Evolutionary conservation across 1,140 invertebrate species (phyloP), one percentile per base, ranked within the genome.

Genomic region (Drosophila ananassae): DNA sequence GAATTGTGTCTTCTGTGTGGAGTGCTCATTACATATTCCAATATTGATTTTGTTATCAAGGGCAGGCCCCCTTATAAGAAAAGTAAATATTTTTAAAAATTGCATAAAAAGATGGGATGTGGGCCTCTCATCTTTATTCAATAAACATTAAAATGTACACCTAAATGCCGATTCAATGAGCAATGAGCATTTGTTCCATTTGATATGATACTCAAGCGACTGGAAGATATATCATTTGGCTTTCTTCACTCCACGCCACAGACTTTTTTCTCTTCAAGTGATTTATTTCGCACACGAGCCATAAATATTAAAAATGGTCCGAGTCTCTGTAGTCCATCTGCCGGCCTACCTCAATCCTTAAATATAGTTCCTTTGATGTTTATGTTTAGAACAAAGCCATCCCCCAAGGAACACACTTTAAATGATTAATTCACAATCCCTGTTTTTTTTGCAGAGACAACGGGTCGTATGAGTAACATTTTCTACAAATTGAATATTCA

Each of bases 241-340:
- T 56, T 68, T 39, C 41, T 24, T 56, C 51, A 56, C 51, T 48
- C 24, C 22, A 34, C 22, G 39, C 9, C 50, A n/a, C 9, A 55
- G 61, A 66, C 34, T 13, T 34, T 21, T 13, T 44, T 44, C 50
- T 21, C 2, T 37, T 56, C 44, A 50, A 69, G 44, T 69, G 66
- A 69, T 69, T 69, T 69, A 69, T 68, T 50, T 56, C 21, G 25
- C 63, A 57, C 51, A 48, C 63, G 8, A 57, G 51, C 51, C 44
- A 69, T 68, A 57, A 69, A 69, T 68, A 69, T 56, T 69, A 69
- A 56, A 68, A 69, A 69, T 69, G 64, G 56, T 68, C 48, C 13
- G 48, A 68, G 51, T 68, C 10, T 69, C 56, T 32, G 30, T 48
- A 39, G 48, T 10, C 24, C 7, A 21, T 10, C n/a, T 24, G 17